Conservation (phyloP, 2,797 vertebrate species). For the Coreius guichenoti region DNA sequence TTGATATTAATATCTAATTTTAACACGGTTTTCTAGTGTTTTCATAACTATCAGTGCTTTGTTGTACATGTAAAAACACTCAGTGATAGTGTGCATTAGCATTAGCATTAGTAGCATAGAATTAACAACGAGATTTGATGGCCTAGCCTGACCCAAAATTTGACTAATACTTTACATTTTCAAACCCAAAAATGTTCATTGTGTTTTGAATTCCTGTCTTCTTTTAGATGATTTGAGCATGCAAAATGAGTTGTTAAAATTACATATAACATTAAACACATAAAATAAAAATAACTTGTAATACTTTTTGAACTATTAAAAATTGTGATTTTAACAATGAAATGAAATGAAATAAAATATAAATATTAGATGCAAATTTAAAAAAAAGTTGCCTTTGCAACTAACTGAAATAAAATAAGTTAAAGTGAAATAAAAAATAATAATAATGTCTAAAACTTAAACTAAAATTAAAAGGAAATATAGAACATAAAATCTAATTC, state of each 20-base stretch:
- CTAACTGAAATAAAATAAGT: background rate
- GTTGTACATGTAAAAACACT: background rate
- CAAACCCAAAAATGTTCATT: too few species aligned
- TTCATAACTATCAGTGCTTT: too few species aligned
- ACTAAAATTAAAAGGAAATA: background rate
- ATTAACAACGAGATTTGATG: background rate
- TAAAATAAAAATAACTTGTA: background rate
- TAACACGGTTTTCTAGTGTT: background rate
- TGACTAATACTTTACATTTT: background rate
- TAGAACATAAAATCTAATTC: background rate
- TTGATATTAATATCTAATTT: background rate
- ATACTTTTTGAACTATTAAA: background rate
- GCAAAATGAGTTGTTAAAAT: background rate
- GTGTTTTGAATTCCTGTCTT: too few species aligned
- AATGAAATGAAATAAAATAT: background rate
- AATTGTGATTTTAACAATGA: background rate
- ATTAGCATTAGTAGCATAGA: background rate
- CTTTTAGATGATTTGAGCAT: too few species aligned
- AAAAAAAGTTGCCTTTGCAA: too few species aligned
- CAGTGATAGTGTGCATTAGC: background rate
- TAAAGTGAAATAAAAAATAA: background rate
- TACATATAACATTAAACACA: background rate
- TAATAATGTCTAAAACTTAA: background rate
- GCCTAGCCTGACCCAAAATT: too few species aligned
- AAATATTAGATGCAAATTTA: background rate